These are phyloP conservation scores for Styela plicata DNA, from an alignment of 23 tunicate species.

Conservation along the genomic window DNA sequence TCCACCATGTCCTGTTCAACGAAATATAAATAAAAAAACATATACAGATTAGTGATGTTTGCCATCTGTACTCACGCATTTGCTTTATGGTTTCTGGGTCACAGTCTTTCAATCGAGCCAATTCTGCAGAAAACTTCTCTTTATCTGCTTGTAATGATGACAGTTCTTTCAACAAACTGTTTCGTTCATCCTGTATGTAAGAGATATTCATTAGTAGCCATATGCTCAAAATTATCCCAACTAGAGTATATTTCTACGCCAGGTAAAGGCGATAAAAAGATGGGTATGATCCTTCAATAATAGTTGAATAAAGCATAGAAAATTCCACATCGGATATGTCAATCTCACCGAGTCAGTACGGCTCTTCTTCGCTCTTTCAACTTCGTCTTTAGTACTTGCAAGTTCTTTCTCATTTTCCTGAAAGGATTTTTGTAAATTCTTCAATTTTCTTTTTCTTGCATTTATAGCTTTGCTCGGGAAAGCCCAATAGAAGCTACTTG, in stretches of 20 bases:
- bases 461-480: conserved; percentile 82
- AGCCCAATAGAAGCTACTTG: conserved; percentile 91
- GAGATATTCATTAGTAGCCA: too few relatives aligned
- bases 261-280: too few relatives aligned
- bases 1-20: too few relatives aligned
- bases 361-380: conserved; percentile 36
- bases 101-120: conserved; percentile 50
- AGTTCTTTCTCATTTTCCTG: conserved; percentile 40
- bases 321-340: not conserved
- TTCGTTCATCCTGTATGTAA: conserved; percentile 45
- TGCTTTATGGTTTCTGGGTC: conserved; percentile 63
- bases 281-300: too few relatives aligned
- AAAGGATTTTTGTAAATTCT: conserved; percentile 27
- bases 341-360: conserved; percentile 52
- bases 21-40: not conserved
- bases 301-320: not conserved
- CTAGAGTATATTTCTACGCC: too few relatives aligned
- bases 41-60: too few relatives aligned
- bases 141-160: conserved; percentile 29
- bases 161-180: conserved; percentile 40
- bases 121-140: conserved; percentile 36
- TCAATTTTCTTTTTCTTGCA: conserved; percentile 42
- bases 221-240: too few relatives aligned
- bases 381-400: conserved; percentile 14
- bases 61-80: conserved; percentile 36